Base-by-base conservation (phyloP, 2,113 vertebrate genomes). In the Centrocercus urophasianus region DNA sequence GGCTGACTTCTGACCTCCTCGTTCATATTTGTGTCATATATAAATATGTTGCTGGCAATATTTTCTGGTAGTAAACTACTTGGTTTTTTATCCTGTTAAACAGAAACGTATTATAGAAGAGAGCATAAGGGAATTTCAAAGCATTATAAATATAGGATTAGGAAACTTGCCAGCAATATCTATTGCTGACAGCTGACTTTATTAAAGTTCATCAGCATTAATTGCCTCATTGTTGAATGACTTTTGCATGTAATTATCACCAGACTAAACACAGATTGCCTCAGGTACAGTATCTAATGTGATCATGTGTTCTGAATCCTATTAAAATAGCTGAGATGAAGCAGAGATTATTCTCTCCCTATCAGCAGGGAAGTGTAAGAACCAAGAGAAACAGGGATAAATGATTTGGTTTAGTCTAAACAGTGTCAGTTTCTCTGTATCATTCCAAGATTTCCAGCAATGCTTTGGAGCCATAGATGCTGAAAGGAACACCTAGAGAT, bases 151-250 rank as follows among this genome's bases (percentile, higher is more conserved):
- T 89, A 96, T 88, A 96, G 90, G 96, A 97, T 97, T 97, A 95
- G 96, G 96, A 96, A 94, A 94, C 90, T 97, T 96, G 96, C 97
- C 95, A 97, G 96, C 90, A 96, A 88, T 97, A 96, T 97, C 97
- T 96, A 93, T 89, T 32, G 75, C 97, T 96, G 97, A 96, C 97
- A 98, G 96, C 93, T 86, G 94, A 97, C 96, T 97, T 97, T 96
- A 98, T 72, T 97, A 97, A 97, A 97, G 97, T 97, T 97, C 96
- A 97, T 97, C 97, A 97, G 93, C 97, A 97, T 96, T 97, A 97
- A 97, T 97, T 96, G 97, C 95, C 89, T 97, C 91, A 96, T 97
- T 95, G 90, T 96, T 96, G 95, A 96, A 96, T 94, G 94, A 95
- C 96, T 97, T 97, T 77, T 95, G 85, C 86, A 96, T 96, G 96